Percentiles rank a stretch among this genome's conserved stretches.
These are phyloP conservation scores for Pinctada fucata DNA, from an alignment of 2,888 invertebrate genomes.

Conservation along the genomic window DNA sequence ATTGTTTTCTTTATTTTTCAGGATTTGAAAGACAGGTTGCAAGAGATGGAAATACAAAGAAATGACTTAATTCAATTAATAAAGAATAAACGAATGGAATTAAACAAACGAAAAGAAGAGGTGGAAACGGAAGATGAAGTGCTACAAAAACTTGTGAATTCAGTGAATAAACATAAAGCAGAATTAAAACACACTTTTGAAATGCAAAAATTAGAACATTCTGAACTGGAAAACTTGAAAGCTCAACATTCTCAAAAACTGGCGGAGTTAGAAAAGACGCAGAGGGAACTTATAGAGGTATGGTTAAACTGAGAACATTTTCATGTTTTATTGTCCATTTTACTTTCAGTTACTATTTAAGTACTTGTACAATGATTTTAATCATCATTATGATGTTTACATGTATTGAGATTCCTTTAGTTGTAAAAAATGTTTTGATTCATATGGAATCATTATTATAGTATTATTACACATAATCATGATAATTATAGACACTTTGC, in stretches of 20 bases:
- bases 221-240: conserved; percentile 66
- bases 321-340: too few species aligned
- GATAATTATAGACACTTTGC: too few species aligned
- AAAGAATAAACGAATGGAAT: conserved; percentile 59
- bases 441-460: neutral
- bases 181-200: conserved; percentile 70
- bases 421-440: neutral
- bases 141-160: conserved; percentile 62
- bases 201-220: conserved; percentile 67
- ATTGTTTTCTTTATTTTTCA: conserved; percentile 31
- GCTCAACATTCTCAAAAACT: conserved; percentile 66
- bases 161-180: conserved; percentile 68
- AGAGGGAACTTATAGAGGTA: conserved; percentile 65
- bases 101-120: conserved; percentile 63
- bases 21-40: conserved; percentile 60
- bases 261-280: conserved; percentile 65
- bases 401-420: neutral
- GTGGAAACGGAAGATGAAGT: conserved; percentile 69
- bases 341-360: too few species aligned
- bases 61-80: conserved; percentile 55
- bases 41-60: conserved; percentile 64
- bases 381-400: too few species aligned
- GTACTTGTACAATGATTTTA: too few species aligned
- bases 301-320: conserved; percentile 15
- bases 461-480: too few species aligned